Evolutionary conservation across 2,113 vertebrate genomes (phyloP).

Genomic region (Mionectes macconnelli): DNA sequence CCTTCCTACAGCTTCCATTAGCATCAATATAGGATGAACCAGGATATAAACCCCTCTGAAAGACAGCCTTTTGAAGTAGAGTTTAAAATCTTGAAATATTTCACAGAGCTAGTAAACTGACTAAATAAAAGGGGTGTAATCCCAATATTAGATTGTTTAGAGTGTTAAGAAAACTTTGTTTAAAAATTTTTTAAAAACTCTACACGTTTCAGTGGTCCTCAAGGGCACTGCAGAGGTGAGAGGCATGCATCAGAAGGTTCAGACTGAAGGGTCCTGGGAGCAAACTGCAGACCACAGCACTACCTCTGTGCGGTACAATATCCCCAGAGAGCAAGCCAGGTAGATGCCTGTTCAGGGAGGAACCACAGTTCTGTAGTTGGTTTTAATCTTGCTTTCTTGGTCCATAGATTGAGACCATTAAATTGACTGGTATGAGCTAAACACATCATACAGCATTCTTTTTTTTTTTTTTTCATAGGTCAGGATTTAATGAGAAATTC

Average conservation of each 20-base stretch:
- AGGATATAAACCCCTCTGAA: neutral
- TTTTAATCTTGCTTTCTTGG: neutral
- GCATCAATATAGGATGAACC: neutral
- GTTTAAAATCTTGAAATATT: neutral
- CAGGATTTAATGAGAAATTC: neutral
- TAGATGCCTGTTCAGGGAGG: neutral
- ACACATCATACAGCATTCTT: neutral
- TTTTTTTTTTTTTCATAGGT: neutral
- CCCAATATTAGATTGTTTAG: neutral
- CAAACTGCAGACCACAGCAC: rapidly evolving
- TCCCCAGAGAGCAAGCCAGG: neutral
- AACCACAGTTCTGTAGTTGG: neutral
- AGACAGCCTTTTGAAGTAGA: neutral
- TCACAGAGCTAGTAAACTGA: neutral
- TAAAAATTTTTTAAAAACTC: neutral
- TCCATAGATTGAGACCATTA: neutral
- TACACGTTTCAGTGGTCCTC: neutral
- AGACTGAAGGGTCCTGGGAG: rapidly evolving
- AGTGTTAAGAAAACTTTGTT: neutral
- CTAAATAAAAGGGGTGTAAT: neutral
- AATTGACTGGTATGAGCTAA: neutral
- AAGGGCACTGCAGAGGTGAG: neutral
- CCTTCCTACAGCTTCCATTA: neutral
- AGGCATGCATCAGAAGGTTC: neutral
- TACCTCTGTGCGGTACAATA: neutral